phyloP scores from a whole-genome alignment of 2,797 vertebrate species.

The Varecia variegata region DNA sequence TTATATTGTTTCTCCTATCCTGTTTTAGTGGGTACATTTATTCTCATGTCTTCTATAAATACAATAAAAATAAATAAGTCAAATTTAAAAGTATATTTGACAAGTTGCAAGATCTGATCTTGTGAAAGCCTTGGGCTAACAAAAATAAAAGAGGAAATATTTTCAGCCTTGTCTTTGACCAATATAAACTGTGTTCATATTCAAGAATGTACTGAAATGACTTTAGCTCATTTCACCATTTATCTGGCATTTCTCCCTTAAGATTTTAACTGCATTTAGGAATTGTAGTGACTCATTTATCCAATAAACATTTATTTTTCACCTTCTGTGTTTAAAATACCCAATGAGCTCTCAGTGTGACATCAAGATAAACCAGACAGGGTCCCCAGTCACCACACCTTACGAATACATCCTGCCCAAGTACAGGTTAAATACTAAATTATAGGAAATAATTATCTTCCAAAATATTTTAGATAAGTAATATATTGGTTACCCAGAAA shows the following conservation, averaged over 20 bases:
- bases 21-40: not conserved
- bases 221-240: not conserved
- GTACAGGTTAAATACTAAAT: not conserved
- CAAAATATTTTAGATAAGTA: not conserved
- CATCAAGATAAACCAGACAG: not conserved
- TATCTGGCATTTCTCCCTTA: not conserved
- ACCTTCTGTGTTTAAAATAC: not conserved
- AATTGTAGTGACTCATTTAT: not conserved
- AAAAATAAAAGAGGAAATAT: not conserved
- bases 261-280: not conserved
- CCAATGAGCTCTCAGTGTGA: not conserved
- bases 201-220: not conserved
- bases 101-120: not conserved
- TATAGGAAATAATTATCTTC: not conserved
- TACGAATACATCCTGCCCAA: not conserved
- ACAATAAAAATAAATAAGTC: not conserved
- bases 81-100: not conserved
- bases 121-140: not conserved
- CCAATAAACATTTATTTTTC: not conserved
- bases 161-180: constrained; percentile 14
- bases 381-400: not conserved
- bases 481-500: not conserved
- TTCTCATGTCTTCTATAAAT: not conserved
- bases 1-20: not conserved
- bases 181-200: not conserved